phyloP scores from a whole-genome alignment of 2,113 vertebrate genomes.

The Pygoscelis antarcticus region DNA sequence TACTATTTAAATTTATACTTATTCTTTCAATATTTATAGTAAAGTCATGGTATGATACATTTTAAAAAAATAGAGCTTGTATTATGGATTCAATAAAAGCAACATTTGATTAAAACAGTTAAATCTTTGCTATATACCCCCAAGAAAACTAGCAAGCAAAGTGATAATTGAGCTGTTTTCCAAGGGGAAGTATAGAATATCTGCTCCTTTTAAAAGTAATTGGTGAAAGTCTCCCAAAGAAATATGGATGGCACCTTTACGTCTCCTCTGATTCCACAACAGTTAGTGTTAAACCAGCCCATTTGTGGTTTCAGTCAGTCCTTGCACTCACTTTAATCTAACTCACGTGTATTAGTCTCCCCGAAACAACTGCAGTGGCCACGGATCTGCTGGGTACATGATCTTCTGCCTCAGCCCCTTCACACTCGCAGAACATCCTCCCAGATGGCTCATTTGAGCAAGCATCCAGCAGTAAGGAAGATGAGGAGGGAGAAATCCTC shows the following conservation, averaged over 20 bases:
- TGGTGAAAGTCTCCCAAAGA: background rate
- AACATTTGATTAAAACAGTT: background rate
- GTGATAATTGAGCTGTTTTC: background rate
- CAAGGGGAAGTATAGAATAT: background rate
- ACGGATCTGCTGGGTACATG: background rate
- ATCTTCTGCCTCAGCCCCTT: background rate
- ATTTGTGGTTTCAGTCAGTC: background rate
- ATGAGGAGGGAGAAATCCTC: background rate
- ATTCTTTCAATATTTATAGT: background rate
- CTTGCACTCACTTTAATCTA: background rate
- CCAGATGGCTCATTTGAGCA: background rate
- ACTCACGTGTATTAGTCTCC: background rate
- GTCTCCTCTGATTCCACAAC: background rate
- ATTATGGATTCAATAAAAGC: background rate
- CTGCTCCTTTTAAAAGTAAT: background rate
- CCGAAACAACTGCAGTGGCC: background rate
- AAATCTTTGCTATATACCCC: background rate
- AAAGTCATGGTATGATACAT: background rate
- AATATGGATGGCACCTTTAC: background rate
- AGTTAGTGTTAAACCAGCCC: background rate
- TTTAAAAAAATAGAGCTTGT: background rate
- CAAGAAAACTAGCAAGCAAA: background rate
- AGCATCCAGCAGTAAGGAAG: background rate
- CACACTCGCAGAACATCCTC: background rate
- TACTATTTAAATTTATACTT: background rate